Base-by-base conservation (phyloP, 2,797 vertebrate species). In the Cossypha niveicapilla region DNA sequence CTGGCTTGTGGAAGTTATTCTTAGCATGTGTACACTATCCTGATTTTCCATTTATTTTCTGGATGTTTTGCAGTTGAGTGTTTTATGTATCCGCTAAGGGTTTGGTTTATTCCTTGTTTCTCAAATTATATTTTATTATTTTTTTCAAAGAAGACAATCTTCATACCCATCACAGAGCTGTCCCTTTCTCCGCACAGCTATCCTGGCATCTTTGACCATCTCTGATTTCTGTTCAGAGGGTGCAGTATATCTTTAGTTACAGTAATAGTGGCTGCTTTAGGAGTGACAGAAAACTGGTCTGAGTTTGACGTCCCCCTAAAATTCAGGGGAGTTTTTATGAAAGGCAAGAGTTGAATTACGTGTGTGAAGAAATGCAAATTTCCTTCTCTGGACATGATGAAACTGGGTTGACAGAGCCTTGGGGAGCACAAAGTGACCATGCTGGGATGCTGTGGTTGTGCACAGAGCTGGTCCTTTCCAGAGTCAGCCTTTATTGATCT, bases 391-490 rank as follows among this genome's bases (percentile, higher is more conserved):
- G 4, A 30, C 42, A 19, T 57, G 60, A 50, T 1, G 7, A 67
- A 81, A 22, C 39, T 35, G 53, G 74, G 41, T 16, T 85, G 53
- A 39, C 7, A 42, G 45, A 74, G 45, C 67, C 30, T 62, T 61
- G 74, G 63, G 56, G 72, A 63, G 37, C 39, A n/a, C 56, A 62
- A 7, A 0, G 1, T 58, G 88, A 41, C 65, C 7, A 1, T 27
- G 28, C 45, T 45, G 61, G 24, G n/a, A 34, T 88, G 88, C 34
- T 14, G 1, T n/a, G 47, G 77, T 41, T 94, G 62, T 81, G 56
- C 48, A 13, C 82, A 88, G 94, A 92, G 53, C 39, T 75, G 6
- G 91, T 90, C 92, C 96, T 96, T 95, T 95, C 80, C 86, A 85
- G 90, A 86, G 82, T 75, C 90, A 88, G 60, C 67, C 54, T 90